Evolutionary conservation across 2,113 vertebrate species (phyloP).

Genomic region (Riparia riparia): DNA sequence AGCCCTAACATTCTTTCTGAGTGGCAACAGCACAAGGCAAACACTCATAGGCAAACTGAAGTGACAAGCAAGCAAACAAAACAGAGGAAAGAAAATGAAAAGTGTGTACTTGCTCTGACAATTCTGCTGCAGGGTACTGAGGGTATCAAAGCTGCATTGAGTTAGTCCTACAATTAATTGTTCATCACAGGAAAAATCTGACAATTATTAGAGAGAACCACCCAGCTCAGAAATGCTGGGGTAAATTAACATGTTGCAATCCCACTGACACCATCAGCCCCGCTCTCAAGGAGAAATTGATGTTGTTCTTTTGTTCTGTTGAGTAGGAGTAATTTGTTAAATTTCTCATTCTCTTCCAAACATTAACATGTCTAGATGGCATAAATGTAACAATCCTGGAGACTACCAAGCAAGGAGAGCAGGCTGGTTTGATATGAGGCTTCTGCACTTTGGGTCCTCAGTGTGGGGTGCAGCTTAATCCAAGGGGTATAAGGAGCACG

Average conservation of each 20-base stretch:
- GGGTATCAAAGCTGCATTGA: neutral
- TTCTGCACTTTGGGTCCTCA: neutral
- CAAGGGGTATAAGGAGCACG: neutral
- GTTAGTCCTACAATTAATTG: neutral
- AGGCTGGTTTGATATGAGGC: neutral
- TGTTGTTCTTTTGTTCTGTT: neutral
- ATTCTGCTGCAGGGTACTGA: neutral
- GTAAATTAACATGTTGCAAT: neutral
- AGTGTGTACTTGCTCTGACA: neutral
- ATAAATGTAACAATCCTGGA: neutral
- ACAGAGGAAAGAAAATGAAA: neutral
- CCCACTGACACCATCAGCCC: neutral
- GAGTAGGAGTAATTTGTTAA: neutral
- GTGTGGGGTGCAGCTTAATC: neutral
- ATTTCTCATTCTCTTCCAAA: neutral
- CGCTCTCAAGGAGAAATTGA: neutral
- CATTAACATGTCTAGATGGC: neutral
- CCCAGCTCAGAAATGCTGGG: neutral
- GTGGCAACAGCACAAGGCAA: neutral
- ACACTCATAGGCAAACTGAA: neutral
- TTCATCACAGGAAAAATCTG: neutral
- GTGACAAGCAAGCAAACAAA: neutral
- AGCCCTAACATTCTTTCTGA: neutral
- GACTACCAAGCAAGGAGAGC: neutral
- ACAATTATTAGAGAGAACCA: neutral